Percentiles rank a stretch among this genome's conserved stretches.
Conservation (phyloP, 2,888 invertebrate species). For the Ichneumoninae sp. region DNA sequence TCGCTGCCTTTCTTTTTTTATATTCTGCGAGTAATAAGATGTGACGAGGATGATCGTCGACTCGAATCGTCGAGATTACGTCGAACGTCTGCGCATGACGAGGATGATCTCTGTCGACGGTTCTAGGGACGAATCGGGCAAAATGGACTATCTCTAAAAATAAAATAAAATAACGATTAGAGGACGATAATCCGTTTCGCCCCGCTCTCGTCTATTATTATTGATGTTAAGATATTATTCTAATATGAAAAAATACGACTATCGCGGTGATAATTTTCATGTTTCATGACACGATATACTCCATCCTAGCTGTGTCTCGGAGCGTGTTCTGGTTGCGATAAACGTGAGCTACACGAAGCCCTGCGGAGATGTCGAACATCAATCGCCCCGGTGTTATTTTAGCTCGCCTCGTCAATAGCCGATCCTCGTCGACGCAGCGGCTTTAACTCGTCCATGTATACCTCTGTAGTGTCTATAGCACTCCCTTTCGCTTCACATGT, state of each 20-base stretch:
- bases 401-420: conserved; percentile 19
- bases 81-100: background rate
- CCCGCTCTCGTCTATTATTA: background rate
- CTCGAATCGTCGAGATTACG: conserved; percentile 25
- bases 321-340: conserved; percentile 36
- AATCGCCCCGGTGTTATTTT: background rate
- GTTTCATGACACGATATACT: background rate
- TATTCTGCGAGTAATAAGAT: conserved; percentile 38
- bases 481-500: background rate
- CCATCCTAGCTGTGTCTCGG: conserved; percentile 18
- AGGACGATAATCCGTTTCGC: background rate
- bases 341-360: conserved; percentile 22
- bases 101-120: background rate
- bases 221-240: background rate
- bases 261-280: background rate
- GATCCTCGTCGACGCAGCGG: conserved; percentile 16
- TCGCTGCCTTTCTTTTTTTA: conserved; percentile 10
- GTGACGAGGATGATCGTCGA: conserved; percentile 45
- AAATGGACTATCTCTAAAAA: background rate
- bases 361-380: conserved; percentile 7
- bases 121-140: background rate
- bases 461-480: conserved; percentile 9
- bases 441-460: conserved; percentile 12
- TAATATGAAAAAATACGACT: background rate
- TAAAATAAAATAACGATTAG: background rate